Evolutionary conservation across 2,113 vertebrate species (phyloP), one percentile per base, ranked within the genome.

Genomic region (Pionites leucogaster): DNA sequence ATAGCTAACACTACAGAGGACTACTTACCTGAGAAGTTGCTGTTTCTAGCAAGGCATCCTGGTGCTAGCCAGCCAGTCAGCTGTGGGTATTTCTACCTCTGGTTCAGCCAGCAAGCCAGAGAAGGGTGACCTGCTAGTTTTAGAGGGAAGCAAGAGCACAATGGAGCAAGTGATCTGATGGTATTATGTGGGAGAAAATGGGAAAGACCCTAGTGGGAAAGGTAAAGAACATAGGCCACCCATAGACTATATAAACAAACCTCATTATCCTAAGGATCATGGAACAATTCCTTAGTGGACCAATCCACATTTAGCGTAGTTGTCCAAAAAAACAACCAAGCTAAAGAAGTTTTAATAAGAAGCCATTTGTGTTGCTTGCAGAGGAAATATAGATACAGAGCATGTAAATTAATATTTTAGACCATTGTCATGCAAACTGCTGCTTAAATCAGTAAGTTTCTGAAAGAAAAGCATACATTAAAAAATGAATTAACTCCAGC

Each of bases 401-500:
- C 13, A 57, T 44, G 16, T 29, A 71, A 84, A 87, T 52, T 82
- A 64, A 20, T 63, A 37, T 77, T 94, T 86, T 80, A 70, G 59
- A 75, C 18, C 14, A 75, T 68, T 86, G 39, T 50, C 41, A 46
- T 80, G 53, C n/a, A 83, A 77, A 50, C 22, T 23, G 6, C 17
- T 49, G 7, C 55, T 90, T 82, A 86, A 83, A 74, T 91, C 53
- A 80, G 13, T 65, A 67, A 35, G 41, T 22, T 25, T 57, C 57
- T 79, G 46, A 82, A 91, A 83, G 53, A 63, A 23, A 85, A 88
- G 72, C 24, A 39, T 63, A 74, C 19, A 65, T 86, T 76, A 74
- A 93, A 82, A 89, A 88, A 81, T 60, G 2, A 80, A 82, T 91
- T 88, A 79, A 90, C 46, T 90, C 23, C 42, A 90, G 79, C 68